Evolutionary conservation across 2,888 invertebrate species (phyloP).

Genomic region (Axea sp.): DNA sequence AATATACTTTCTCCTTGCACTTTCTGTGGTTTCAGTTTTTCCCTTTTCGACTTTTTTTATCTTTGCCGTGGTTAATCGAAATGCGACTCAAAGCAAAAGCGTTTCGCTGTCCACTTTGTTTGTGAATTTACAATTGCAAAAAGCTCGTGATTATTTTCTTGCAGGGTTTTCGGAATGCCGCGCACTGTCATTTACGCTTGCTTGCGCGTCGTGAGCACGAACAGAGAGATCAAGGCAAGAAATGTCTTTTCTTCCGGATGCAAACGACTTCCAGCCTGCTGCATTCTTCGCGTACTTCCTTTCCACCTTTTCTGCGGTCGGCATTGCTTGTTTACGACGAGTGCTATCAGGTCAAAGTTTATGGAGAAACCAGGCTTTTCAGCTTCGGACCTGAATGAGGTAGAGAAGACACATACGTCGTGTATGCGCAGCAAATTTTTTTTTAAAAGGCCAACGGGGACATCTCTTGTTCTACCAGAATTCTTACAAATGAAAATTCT

Average conservation of each 20-base stretch:
- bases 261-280: slow-evolving; percentile 61
- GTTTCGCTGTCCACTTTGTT: slow-evolving; percentile 11
- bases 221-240: slow-evolving; percentile 58
- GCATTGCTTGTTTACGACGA: slow-evolving; percentile 61
- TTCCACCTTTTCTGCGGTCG: slow-evolving; percentile 55
- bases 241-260: slow-evolving; percentile 60
- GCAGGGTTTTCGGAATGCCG: slow-evolving; percentile 23
- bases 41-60: too few relatives aligned
- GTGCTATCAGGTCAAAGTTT: slow-evolving; percentile 58
- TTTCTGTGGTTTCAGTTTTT: too few relatives aligned
- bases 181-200: slow-evolving; percentile 47
- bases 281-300: slow-evolving; percentile 55
- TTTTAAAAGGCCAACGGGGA: slow-evolving; percentile 5
- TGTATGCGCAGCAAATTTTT: slow-evolving; percentile 15
- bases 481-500: slow-evolving; percentile 17
- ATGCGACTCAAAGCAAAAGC: background rate
- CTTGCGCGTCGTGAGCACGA: slow-evolving; percentile 32
- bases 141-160: slow-evolving; percentile 12
- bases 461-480: background rate
- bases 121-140: slow-evolving; percentile 35
- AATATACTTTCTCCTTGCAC: too few relatives aligned
- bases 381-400: slow-evolving; percentile 30
- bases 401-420: slow-evolving; percentile 24
- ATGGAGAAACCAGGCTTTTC: slow-evolving; percentile 35
- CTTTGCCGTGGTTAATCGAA: too few relatives aligned